phyloP scores from a whole-genome alignment of 2,888 invertebrate genomes.

The Tridacna gigas region DNA sequence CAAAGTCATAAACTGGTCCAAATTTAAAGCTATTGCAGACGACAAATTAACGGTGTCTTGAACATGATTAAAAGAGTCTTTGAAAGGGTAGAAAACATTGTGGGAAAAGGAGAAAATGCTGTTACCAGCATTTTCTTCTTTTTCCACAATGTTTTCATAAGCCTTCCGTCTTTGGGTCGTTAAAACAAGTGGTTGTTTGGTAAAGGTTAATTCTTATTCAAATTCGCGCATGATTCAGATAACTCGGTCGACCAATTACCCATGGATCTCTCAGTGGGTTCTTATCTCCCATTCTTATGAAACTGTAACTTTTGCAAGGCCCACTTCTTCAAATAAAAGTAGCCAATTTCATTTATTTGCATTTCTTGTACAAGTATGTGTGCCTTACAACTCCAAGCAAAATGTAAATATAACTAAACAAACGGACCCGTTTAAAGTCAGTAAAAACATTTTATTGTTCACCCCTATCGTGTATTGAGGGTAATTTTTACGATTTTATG shows the following conservation, averaged over 20 bases:
- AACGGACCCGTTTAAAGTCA: conserved; percentile 13
- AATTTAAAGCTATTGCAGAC: too few species aligned
- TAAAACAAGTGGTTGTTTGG: not conserved
- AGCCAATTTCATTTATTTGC: conserved; percentile 27
- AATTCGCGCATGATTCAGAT: too few species aligned
- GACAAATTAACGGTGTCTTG: too few species aligned
- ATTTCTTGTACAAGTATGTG: conserved; percentile 20
- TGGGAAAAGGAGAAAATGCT: not conserved
- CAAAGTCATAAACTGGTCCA: too few species aligned
- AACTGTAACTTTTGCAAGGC: not conserved
- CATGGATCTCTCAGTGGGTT: too few species aligned
- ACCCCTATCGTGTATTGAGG: not conserved
- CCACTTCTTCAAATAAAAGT: conserved; percentile 22
- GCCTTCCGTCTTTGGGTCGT: not conserved
- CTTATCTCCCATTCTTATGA: not conserved
- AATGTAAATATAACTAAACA: conserved; percentile 19
- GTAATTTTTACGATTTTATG: conserved; percentile 4
- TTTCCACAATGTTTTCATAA: not conserved
- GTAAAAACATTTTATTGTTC: conserved; percentile 14
- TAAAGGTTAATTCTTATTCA: not conserved
- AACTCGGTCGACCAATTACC: too few species aligned
- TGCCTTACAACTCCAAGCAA: conserved; percentile 6
- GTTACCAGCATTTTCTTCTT: not conserved
- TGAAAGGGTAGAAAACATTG: conserved; percentile 14
- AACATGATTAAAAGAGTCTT: not conserved